Conservation (phyloP, 1,140 invertebrate genomes). For the Drosophila nasuta region DNA sequence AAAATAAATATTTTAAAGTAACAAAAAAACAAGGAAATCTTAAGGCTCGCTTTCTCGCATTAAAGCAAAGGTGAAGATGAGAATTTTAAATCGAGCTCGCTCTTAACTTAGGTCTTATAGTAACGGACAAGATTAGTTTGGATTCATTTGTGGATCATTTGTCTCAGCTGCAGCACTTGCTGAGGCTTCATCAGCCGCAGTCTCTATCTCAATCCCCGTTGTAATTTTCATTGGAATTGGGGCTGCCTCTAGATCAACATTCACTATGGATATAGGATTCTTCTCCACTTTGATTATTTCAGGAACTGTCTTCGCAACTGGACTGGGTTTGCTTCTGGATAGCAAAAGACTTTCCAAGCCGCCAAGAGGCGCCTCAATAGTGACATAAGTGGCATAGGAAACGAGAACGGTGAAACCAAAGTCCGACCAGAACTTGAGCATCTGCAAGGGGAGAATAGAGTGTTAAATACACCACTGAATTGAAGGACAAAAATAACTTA, state of each 20-base stretch:
- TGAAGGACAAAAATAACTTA: conserved; percentile 24
- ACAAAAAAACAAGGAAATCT: neutral
- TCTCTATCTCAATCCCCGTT: too few relatives aligned
- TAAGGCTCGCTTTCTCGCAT: too few relatives aligned
- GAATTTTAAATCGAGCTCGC: neutral
- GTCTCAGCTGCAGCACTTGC: neutral
- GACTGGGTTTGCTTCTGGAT: conserved; percentile 7
- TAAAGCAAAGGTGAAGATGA: too few relatives aligned
- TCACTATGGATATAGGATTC: neutral
- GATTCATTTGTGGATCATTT: neutral
- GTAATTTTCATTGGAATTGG: neutral
- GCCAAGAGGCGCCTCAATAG: conserved; percentile 58
- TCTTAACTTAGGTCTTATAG: neutral
- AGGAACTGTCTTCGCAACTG: neutral
- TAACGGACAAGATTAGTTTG: too few relatives aligned
- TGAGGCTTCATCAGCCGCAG: neutral
- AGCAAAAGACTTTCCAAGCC: conserved; percentile 53
- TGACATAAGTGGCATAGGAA: conserved; percentile 44
- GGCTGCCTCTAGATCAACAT: neutral
- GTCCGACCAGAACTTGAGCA: conserved; percentile 58
- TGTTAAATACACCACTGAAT: too few relatives aligned
- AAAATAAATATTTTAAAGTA: conserved; percentile 4
- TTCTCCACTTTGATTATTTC: conserved; percentile 2
- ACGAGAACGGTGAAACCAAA: conserved; percentile 67
- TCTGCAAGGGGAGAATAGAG: conserved; percentile 20